phyloP scores from a whole-genome alignment of 2,797 vertebrate genomes.

The Momotus momota region DNA sequence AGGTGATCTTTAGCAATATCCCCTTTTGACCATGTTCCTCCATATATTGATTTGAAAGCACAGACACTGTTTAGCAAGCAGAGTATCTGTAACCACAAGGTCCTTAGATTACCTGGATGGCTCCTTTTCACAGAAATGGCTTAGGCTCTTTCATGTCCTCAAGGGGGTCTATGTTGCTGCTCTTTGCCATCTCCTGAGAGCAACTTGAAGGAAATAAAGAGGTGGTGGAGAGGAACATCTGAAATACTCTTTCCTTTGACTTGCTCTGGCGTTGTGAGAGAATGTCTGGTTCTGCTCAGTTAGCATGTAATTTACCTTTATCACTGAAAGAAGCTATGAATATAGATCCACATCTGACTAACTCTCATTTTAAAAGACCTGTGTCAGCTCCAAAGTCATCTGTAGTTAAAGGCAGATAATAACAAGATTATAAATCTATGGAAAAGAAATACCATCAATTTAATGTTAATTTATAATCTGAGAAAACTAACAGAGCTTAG shows the following conservation, averaged over 20 bases:
- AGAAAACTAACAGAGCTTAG: not conserved
- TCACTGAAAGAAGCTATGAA: not conserved
- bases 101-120: not conserved
- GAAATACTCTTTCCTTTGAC: not conserved
- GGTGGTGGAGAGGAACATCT: not conserved
- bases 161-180: not conserved
- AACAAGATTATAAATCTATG: not conserved
- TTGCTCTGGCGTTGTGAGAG: not conserved
- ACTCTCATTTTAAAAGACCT: not conserved
- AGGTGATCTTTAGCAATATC: not conserved
- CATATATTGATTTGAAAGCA: not conserved
- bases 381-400: not conserved
- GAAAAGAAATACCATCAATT: not conserved
- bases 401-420: not conserved
- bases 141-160: not conserved
- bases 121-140: not conserved
- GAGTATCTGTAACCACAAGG: not conserved
- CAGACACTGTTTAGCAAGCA: not conserved
- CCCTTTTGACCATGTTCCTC: not conserved
- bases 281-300: not conserved
- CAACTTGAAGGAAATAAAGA: not conserved
- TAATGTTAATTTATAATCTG: accelerated
- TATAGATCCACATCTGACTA: not conserved
- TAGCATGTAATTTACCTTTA: not conserved
- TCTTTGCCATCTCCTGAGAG: not conserved